phyloP scores from a whole-genome alignment of 2,888 invertebrate genomes.

The Lasioglossum oenotherae region DNA sequence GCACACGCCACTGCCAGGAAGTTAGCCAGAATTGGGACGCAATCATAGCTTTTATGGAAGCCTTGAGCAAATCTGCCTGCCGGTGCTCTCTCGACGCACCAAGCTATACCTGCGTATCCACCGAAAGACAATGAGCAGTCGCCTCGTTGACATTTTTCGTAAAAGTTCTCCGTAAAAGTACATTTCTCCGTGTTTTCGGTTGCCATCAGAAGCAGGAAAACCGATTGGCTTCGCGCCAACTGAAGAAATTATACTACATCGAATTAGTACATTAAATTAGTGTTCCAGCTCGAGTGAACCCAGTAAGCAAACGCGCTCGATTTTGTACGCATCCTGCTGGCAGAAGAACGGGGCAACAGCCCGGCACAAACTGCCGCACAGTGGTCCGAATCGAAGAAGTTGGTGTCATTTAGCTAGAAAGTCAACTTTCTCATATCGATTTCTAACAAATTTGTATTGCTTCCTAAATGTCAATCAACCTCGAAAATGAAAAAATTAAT shows the following conservation, averaged over 20 bases:
- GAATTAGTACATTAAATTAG: not conserved
- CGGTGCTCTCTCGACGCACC: not conserved
- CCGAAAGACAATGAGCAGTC: not conserved
- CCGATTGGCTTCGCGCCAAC: not conserved
- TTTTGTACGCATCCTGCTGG: too few species aligned
- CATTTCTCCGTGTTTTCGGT: not conserved
- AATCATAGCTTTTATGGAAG: conserved; percentile 74
- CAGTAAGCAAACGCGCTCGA: too few species aligned
- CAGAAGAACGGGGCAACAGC: too few species aligned
- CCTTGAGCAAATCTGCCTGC: conserved; percentile 72
- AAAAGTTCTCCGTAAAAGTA: not conserved
- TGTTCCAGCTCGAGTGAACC: too few species aligned
- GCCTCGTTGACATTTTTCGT: not conserved
- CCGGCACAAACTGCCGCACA: too few species aligned
- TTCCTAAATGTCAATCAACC: too few species aligned
- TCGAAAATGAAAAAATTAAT: too few species aligned
- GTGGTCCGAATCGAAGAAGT: too few species aligned
- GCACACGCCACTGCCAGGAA: conserved; percentile 74
- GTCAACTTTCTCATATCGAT: too few species aligned
- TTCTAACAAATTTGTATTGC: too few species aligned
- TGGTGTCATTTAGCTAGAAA: too few species aligned
- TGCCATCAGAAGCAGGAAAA: not conserved
- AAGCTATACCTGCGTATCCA: not conserved
- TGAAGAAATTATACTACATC: not conserved
- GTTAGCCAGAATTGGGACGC: conserved; percentile 73